Conservation (phyloP, 2,113 vertebrate genomes). For the Corvus cornix region DNA sequence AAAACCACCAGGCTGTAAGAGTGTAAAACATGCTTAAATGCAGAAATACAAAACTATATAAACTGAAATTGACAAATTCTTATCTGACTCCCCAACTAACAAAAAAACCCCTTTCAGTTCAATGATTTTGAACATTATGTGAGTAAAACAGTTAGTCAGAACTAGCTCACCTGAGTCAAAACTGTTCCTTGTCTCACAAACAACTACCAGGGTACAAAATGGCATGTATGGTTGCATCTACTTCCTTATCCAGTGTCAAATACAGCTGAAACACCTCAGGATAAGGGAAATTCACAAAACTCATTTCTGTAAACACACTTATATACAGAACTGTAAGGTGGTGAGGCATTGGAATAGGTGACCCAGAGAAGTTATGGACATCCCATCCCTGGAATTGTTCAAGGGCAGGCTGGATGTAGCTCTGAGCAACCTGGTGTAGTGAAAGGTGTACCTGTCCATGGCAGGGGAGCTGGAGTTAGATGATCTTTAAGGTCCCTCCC, state of each 20-base stretch:
- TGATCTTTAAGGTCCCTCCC: not conserved
- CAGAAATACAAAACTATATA: fast-evolving
- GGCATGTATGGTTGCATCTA: fast-evolving
- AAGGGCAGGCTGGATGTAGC: not conserved
- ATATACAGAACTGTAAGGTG: not conserved
- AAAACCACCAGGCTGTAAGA: not conserved
- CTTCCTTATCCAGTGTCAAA: not conserved
- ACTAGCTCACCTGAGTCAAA: not conserved
- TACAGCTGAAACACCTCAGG: not conserved
- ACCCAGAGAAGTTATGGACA: not conserved
- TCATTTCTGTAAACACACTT: not conserved
- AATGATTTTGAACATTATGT: fast-evolving
- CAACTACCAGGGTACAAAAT: not conserved
- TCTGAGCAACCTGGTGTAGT: not conserved
- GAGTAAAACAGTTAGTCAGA: not conserved
- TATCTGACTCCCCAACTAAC: not conserved
- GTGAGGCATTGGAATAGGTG: not conserved
- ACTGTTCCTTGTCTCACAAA: not conserved
- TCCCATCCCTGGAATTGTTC: not conserved
- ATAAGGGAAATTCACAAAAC: not conserved
- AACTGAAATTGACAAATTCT: not conserved
- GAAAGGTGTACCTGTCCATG: not conserved
- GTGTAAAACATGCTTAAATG: not conserved
- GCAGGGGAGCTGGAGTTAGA: not conserved
- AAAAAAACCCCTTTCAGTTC: not conserved